phyloP scores from a whole-genome alignment of 2,113 vertebrate species.

The Triplophysa siluroides region DNA sequence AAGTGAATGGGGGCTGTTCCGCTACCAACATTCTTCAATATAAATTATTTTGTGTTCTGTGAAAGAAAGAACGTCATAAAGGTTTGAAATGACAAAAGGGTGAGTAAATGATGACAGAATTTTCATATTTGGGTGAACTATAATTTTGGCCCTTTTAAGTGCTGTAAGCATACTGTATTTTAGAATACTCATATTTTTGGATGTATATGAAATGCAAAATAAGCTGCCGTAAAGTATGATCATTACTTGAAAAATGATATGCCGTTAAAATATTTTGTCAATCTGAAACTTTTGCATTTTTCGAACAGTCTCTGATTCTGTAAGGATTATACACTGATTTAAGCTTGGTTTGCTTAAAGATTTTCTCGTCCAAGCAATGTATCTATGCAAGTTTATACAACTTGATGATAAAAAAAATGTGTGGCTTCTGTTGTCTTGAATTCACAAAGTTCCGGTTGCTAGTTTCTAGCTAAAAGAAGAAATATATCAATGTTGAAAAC shows the following conservation, averaged over 20 bases:
- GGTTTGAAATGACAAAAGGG: too few relatives aligned
- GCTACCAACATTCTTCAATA: too few relatives aligned
- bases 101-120: too few relatives aligned
- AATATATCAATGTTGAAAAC: not conserved
- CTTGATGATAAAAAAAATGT: slow-evolving; percentile 43
- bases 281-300: not conserved
- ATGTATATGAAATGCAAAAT: too few relatives aligned
- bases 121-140: too few relatives aligned
- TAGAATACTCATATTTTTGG: too few relatives aligned
- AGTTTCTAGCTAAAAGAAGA: not conserved
- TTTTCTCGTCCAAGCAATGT: slow-evolving; percentile 28
- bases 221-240: too few relatives aligned
- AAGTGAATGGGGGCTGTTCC: too few relatives aligned
- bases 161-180: too few relatives aligned
- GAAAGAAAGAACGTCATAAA: too few relatives aligned
- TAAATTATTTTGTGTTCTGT: too few relatives aligned
- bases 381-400: slow-evolving; percentile 57
- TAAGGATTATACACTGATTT: slow-evolving; percentile 56
- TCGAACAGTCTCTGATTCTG: slow-evolving; percentile 38
- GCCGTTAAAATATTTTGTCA: not conserved
- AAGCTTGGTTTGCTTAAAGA: slow-evolving; percentile 35
- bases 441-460: not conserved
- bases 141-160: too few relatives aligned
- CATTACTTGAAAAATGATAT: not conserved
- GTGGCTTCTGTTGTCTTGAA: slow-evolving; percentile 27